phyloP scores from a whole-genome alignment of 2,797 vertebrate species.

The Gastrophryne carolinensis region DNA sequence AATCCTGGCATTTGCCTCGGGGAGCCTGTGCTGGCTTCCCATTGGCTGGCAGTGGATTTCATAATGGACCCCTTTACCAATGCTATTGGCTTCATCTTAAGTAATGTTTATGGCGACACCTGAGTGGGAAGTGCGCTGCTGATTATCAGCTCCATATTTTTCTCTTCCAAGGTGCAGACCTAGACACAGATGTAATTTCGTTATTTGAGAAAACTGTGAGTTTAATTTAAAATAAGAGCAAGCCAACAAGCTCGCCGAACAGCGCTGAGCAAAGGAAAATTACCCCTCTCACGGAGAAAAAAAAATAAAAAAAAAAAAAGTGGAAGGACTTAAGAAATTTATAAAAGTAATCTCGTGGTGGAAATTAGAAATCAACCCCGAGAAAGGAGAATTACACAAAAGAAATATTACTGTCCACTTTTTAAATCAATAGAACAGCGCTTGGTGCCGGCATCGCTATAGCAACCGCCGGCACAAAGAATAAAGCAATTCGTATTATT shows the following conservation, averaged over 20 bases:
- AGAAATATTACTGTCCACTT: slow-evolving; percentile 99
- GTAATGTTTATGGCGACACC: too few relatives aligned
- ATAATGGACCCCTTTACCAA: too few relatives aligned
- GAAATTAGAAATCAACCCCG: slow-evolving; percentile 99
- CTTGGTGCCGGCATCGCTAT: slow-evolving; percentile 98
- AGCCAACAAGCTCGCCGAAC: slow-evolving; percentile 98
- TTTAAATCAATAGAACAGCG: slow-evolving; percentile 99
- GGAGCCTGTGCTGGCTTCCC: too few relatives aligned
- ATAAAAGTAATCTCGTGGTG: slow-evolving; percentile 99
- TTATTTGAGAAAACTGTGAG: slow-evolving; percentile 93
- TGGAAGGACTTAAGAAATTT: slow-evolving; percentile 98
- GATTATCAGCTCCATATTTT: slow-evolving; percentile 85
- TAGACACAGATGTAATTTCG: slow-evolving; percentile 93
- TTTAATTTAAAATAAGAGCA: slow-evolving; percentile 98
- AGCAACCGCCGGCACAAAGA: slow-evolving; percentile 96
- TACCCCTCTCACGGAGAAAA: slow-evolving; percentile 77
- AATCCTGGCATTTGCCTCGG: too few relatives aligned
- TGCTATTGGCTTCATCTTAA: too few relatives aligned
- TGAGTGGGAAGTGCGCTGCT: too few relatives aligned
- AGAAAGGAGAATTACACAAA: slow-evolving; percentile 98
- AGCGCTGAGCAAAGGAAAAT: slow-evolving; percentile 90
- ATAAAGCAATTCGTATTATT: slow-evolving; percentile 98
- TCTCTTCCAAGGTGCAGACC: slow-evolving; percentile 83
- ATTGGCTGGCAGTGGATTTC: too few relatives aligned
- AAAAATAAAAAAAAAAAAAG: slow-evolving; percentile 73